Evolutionary conservation across 2,888 invertebrate genomes (phyloP).

Genomic region (Brenthis ino): DNA sequence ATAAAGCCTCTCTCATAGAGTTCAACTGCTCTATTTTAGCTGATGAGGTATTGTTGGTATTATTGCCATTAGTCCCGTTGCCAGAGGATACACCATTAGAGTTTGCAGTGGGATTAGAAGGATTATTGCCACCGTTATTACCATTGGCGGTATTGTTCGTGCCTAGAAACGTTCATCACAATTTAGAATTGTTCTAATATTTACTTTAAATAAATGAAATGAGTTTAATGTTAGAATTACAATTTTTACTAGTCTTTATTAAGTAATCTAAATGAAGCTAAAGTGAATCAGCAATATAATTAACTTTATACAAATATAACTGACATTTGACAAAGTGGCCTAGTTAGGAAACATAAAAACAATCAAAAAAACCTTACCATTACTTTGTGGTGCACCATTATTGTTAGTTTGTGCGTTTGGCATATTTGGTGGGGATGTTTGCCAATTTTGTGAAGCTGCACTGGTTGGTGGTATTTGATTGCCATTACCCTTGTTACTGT

Average conservation of each 20-base stretch:
- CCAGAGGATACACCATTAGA: conserved; percentile 64
- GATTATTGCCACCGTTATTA: conserved; percentile 74
- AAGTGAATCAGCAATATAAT: neutral
- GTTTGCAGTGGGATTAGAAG: conserved; percentile 63
- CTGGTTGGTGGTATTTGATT: conserved; percentile 74
- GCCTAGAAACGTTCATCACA: conserved; percentile 49
- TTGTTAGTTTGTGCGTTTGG: conserved; percentile 77
- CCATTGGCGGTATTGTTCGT: conserved; percentile 69
- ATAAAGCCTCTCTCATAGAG: conserved; percentile 94
- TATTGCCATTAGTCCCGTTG: conserved; percentile 73
- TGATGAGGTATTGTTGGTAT: conserved; percentile 83
- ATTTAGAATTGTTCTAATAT: neutral
- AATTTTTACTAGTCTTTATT: too few relatives aligned
- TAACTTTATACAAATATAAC: neutral
- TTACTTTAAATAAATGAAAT: neutral
- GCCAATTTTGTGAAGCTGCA: conserved; percentile 72
- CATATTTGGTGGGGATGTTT: conserved; percentile 72
- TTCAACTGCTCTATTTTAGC: conserved; percentile 94
- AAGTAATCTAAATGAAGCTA: neutral
- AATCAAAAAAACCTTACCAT: conserved; percentile 52
- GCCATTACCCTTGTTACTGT: conserved; percentile 76
- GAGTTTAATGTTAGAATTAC: too few relatives aligned
- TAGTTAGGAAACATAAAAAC: too few relatives aligned
- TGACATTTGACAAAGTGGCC: too few relatives aligned
- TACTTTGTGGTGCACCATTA: conserved; percentile 73